A percentile compares a stretch with the other conserved stretches of the same genome.
Conservation (phyloP, 2,113 vertebrate species). For the Laterallus jamaicensis region DNA sequence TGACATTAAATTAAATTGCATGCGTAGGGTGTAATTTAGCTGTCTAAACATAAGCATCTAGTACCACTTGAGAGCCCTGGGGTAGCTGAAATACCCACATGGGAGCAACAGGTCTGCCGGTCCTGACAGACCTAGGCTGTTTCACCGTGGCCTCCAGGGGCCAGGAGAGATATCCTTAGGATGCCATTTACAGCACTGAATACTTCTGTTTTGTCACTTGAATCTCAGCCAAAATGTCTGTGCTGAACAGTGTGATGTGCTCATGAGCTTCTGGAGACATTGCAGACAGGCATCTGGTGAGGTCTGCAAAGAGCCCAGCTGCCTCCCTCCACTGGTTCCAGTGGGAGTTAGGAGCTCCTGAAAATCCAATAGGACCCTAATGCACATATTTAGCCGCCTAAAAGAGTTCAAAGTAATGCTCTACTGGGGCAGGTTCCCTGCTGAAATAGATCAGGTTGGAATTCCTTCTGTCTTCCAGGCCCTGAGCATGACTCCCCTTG, state of each 20-base stretch:
- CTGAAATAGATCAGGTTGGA: neutral
- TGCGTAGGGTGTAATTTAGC: neutral
- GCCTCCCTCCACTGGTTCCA: neutral
- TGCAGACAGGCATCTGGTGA: neutral
- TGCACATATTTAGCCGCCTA: neutral
- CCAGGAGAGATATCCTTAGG: neutral
- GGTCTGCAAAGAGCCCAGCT: neutral
- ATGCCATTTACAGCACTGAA: neutral
- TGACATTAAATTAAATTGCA: conserved; percentile 38
- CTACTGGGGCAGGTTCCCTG: neutral
- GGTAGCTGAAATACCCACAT: neutral
- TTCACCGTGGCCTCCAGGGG: neutral
- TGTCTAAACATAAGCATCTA: conserved; percentile 14
- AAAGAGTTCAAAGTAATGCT: neutral
- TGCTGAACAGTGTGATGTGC: neutral
- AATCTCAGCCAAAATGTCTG: neutral
- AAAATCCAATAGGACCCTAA: neutral
- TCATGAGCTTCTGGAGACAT: neutral
- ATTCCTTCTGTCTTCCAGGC: neutral
- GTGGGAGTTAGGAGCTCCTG: neutral
- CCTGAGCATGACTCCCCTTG: neutral
- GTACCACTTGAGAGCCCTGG: neutral
- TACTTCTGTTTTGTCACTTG: neutral
- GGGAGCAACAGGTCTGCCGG: neutral
- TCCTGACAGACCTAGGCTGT: neutral